Evolutionary conservation across 2,888 invertebrate genomes (phyloP).

Genomic region (Trichacis sp.): DNA sequence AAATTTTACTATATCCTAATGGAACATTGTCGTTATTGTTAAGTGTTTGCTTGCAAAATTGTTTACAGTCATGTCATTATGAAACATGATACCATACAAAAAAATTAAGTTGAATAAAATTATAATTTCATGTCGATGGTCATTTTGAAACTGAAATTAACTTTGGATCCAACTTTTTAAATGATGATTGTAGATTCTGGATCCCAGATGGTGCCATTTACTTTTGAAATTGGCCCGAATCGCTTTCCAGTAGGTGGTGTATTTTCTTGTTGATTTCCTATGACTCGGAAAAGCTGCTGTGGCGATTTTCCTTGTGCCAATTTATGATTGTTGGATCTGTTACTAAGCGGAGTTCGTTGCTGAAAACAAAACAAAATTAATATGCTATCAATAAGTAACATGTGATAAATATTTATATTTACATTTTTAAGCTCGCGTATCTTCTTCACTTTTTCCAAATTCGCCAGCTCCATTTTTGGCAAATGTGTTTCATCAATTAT

Average conservation of each 20-base stretch:
- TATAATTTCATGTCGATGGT: too few relatives aligned
- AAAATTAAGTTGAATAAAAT: too few relatives aligned
- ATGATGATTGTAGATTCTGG: constrained; percentile 54
- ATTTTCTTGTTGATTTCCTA: constrained; percentile 57
- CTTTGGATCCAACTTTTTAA: not conserved
- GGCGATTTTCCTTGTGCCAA: constrained; percentile 40
- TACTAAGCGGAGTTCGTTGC: constrained; percentile 60
- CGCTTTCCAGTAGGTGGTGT: constrained; percentile 53
- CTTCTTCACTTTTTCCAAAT: constrained; percentile 20
- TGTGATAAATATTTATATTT: too few relatives aligned
- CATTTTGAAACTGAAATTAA: not conserved
- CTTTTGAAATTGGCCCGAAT: constrained; percentile 44
- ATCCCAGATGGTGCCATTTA: constrained; percentile 56
- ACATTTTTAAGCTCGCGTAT: not conserved
- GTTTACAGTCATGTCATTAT: too few relatives aligned
- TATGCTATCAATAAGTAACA: too few relatives aligned
- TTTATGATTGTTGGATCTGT: constrained; percentile 62
- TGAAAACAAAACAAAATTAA: constrained; percentile 30
- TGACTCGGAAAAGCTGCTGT: constrained; percentile 48
- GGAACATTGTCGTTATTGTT: too few relatives aligned
- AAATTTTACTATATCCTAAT: too few relatives aligned
- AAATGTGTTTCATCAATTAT: constrained; percentile 20
- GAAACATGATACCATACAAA: too few relatives aligned
- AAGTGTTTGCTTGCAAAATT: too few relatives aligned
- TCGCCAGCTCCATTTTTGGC: constrained; percentile 42